Evolutionary conservation across 2,888 invertebrate genomes (phyloP).

Genomic region (Nymphalis c-album): DNA sequence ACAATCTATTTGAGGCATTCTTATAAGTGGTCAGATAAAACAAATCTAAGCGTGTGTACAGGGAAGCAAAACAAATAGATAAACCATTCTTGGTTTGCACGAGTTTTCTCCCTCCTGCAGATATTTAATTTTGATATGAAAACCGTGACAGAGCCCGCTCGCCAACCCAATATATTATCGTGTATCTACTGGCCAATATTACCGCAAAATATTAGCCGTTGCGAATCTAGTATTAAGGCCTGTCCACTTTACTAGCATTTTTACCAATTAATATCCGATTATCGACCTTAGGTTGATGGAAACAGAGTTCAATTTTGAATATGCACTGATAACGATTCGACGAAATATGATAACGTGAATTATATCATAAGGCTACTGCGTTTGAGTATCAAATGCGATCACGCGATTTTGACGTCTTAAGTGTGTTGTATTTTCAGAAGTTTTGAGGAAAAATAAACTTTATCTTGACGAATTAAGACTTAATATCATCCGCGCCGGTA

Average conservation of each 20-base stretch:
- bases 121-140: constrained; percentile 80
- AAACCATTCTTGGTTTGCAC: constrained; percentile 36
- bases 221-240: constrained; percentile 69
- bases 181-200: constrained; percentile 73
- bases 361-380: constrained; percentile 45
- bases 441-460: constrained; percentile 17
- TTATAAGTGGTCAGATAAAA: constrained; percentile 23
- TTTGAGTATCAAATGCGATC: constrained; percentile 49
- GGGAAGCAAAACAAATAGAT: constrained; percentile 38
- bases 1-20: constrained; percentile 1
- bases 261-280: constrained; percentile 28
- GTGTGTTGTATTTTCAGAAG: constrained; percentile 31
- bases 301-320: constrained; percentile 43
- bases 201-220: constrained; percentile 76
- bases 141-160: constrained; percentile 61
- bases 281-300: constrained; percentile 32
- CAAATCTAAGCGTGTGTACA: constrained; percentile 34
- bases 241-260: constrained; percentile 49
- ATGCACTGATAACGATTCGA: constrained; percentile 35
- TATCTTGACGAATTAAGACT: constrained; percentile 24
- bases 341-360: constrained; percentile 46
- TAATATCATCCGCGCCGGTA: constrained; percentile 29
- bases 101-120: constrained; percentile 51
- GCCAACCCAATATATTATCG: constrained; percentile 73
- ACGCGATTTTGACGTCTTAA: constrained; percentile 41